These are phyloP conservation scores for Trichogramma evanescens DNA, from an alignment of 2,888 invertebrate species.

Conservation along the genomic window DNA sequence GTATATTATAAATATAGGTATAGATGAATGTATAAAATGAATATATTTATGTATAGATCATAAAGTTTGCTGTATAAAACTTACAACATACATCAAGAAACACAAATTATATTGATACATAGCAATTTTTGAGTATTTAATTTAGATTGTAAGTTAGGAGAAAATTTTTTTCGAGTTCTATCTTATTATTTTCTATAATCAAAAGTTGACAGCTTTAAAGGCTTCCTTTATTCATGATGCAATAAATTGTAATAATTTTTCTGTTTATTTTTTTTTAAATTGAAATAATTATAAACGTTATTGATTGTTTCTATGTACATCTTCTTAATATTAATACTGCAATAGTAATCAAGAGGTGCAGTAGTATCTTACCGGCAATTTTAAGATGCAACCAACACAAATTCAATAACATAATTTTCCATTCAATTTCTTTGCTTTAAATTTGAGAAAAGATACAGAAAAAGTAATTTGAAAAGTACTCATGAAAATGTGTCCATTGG, in stretches of 20 bases:
- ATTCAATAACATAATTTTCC: slow-evolving; percentile 3
- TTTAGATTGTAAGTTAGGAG: slow-evolving; percentile 3
- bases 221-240: background rate
- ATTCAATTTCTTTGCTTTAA: slow-evolving; percentile 12
- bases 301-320: slow-evolving; percentile 1
- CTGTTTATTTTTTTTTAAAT: slow-evolving; percentile 10
- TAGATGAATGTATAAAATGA: too few relatives aligned
- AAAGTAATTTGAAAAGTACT: too few relatives aligned
- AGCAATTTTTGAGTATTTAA: slow-evolving; percentile 5
- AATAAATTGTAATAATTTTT: background rate
- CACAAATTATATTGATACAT: background rate
- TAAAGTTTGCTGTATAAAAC: slow-evolving; percentile 21
- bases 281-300: slow-evolving; percentile 5
- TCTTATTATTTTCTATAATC: background rate
- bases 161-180: too few relatives aligned
- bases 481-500: slow-evolving; percentile 29
- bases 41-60: slow-evolving; percentile 9
- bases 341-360: background rate
- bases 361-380: slow-evolving; percentile 16
- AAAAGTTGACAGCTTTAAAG: background rate
- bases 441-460: too few relatives aligned
- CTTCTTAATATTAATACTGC: background rate
- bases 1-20: too few relatives aligned
- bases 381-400: slow-evolving; percentile 12
- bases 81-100: slow-evolving; percentile 17